Percentiles rank a stretch among this genome's conserved stretches.
These are phyloP conservation scores for Microcebus jonahi DNA, from an alignment of 2,113 vertebrate species.

Conservation along the genomic window DNA sequence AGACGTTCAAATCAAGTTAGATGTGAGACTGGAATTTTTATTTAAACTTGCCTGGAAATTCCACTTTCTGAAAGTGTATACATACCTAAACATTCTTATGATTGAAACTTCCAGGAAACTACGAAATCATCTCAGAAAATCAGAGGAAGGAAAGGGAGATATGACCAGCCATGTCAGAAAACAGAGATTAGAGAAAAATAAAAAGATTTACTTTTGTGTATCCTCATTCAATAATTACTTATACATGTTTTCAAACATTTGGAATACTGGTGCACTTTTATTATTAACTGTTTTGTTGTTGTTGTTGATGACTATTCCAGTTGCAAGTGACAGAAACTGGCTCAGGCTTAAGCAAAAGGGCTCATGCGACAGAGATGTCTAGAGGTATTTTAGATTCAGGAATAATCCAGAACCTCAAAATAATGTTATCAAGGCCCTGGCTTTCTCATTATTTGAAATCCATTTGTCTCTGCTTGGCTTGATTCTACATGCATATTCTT, in stretches of 20 bases:
- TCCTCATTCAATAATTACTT: not conserved
- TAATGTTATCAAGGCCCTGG: not conserved
- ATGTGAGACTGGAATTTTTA: not conserved
- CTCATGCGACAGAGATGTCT: not conserved
- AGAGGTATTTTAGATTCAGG: not conserved
- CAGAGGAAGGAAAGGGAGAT: not conserved
- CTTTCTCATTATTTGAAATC: not conserved
- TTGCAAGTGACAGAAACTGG: not conserved
- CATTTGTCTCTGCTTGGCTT: not conserved
- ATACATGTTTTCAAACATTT: not conserved
- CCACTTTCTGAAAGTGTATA: not conserved
- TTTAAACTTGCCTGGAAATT: not conserved
- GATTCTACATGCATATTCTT: not conserved
- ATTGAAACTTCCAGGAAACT: not conserved
- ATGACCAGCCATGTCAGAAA: not conserved
- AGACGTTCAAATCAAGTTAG: not conserved
- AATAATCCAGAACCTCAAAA: constrained; percentile 3
- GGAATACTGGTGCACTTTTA: not conserved
- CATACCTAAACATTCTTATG: not conserved
- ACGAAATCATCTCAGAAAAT: not conserved
- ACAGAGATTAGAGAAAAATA: not conserved
- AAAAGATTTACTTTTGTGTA: not conserved
- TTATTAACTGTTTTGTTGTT: not conserved
- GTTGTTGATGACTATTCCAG: not conserved
- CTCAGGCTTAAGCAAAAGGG: not conserved